Base-by-base conservation (phyloP, 2,888 invertebrate species). In the Stenodera caucasica region DNA sequence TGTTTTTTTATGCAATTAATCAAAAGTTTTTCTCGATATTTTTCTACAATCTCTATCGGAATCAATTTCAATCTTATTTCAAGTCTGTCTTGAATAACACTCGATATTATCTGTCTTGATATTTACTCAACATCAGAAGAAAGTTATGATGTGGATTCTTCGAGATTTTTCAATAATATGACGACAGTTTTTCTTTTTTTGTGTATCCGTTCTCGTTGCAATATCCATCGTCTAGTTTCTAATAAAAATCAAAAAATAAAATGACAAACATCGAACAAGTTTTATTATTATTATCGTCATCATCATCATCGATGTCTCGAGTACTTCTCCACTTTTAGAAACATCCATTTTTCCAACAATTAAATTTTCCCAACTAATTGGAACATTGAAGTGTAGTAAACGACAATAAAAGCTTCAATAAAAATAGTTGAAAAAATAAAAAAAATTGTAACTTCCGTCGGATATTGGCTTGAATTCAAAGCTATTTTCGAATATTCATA, bases 71-170 rank as follows among this genome's bases (percentile, higher is more conserved):
- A 64, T 60, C 67, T 65, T 70, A 65, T 67, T 67, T 64, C 61
- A 49, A 11, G n/a, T 23, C 12, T 23, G 60, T 11, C 52, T 60
- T 52, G 61, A 67, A 66, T 69, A 68, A 67, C 61, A 64, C 63
- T 55, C 64, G 57, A 65, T 59, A 61, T 64, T 66, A 58, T 57
- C 61, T 35, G 61, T 57, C 56, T 61, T 55, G 58, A 57, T 55
- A 61, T 67, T 62, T 63, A 64, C 64, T 60, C 58, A 61, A 62
- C 61, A 61, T 64, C 65, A 60, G 62, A 63, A 57, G 64, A 65
- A 61, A 67, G 68, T 69, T 69, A 67, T 64, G 67, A 63, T 68
- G 64, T 65, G 64, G 65, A 66, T 69, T 64, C 64, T 57, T 58
- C 33, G 29, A 26, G 55, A 55, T 45, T 55, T 60, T 60, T 60